Base-by-base conservation (phyloP, 2,888 invertebrate genomes). In the Amorpha juglandis region DNA sequence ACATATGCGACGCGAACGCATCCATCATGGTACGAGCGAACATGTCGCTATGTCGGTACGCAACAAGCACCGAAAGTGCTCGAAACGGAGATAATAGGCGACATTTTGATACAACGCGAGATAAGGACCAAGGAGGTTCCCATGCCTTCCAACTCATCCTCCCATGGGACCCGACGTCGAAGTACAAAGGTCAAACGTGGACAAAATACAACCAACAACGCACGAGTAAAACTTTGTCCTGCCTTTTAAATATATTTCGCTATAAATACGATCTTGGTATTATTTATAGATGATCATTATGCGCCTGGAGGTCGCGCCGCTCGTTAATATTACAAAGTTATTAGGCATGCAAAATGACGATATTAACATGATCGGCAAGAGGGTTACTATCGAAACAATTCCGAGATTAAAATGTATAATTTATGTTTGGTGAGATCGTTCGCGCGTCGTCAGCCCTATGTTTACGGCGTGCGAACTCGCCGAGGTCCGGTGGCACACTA, bases 101-200 rank as follows among this genome's bases (percentile, higher is more conserved):
- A 92, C 92, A 92, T 84, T 86, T 82, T 83, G 92, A 93, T 93
- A 93, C 93, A 91, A 89, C 86, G 79, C 78, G 72, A 89, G 92
- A 93, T 93, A 92, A 92, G 83, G 78, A 75, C 69, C 72, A 78
- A 81, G 84, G 83, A 84, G 87, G 88, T 91, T 92, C 93, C 90
- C 92, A 91, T 90, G 90, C 81, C 78, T 82, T 81, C 84, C 82
- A 83, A 81, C 80, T 81, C 84, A 81, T 83, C 81, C 81, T 80
- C 75, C 73, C 76, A 75, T 73, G 78, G 77, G 75, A 80, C 76
- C 76, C 74, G 58, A 75, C 78, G 78, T 78, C 74, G 74, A 73
- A 72, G 69, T 88, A 74, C 85, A 91, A 75, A 89, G 92, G 90
- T 91, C 85, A 88, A 80, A 82, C 86, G 86, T 83, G 82, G 78